A percentile compares a stretch with the other conserved stretches of the same genome.
phyloP scores from a whole-genome alignment of 2,888 invertebrate genomes.

The Drosophila borborema region DNA sequence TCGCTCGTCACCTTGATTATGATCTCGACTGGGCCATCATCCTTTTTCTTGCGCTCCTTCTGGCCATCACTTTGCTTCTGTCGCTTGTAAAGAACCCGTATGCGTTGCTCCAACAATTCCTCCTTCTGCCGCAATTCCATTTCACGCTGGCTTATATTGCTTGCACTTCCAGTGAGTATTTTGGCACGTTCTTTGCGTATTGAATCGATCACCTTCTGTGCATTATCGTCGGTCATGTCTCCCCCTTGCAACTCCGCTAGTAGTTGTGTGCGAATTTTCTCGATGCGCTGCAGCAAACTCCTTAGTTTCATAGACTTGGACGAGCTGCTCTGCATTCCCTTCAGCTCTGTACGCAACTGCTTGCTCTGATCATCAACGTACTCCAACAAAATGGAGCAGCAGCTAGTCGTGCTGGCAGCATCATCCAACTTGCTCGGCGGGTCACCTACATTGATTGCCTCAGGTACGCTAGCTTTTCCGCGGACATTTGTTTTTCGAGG shows the following conservation, averaged over 20 bases:
- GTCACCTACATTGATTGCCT: conserved; percentile 69
- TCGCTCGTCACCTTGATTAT: conserved; percentile 79
- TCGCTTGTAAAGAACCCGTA: conserved; percentile 52
- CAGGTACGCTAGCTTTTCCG: conserved; percentile 8
- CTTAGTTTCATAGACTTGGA: conserved; percentile 70
- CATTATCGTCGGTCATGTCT: conserved; percentile 50
- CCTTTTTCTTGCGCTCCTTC: conserved; percentile 9
- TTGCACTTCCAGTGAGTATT: conserved; percentile 59
- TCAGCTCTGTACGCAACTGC: conserved; percentile 79
- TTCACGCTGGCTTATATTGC: conserved; percentile 63
- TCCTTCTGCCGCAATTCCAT: conserved; percentile 80
- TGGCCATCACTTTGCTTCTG: conserved; percentile 24
- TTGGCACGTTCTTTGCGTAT: conserved; percentile 79
- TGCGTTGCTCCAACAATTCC: conserved; percentile 60
- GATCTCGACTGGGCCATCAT: conserved; percentile 74
- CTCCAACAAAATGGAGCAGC: conserved; percentile 81
- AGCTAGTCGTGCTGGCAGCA: conserved; percentile 74
- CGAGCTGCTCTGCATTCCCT: conserved; percentile 59
- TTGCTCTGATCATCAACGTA: conserved; percentile 83
- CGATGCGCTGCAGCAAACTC: conserved; percentile 77
- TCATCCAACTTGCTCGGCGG: conserved; percentile 33
- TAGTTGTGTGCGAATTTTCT: conserved; percentile 75
- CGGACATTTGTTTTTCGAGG: background rate
- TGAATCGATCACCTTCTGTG: conserved; percentile 70
- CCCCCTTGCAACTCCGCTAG: conserved; percentile 74